These are phyloP conservation scores for Dasyornis broadbenti DNA, from an alignment of 2,113 vertebrate species.

Conservation along the genomic window DNA sequence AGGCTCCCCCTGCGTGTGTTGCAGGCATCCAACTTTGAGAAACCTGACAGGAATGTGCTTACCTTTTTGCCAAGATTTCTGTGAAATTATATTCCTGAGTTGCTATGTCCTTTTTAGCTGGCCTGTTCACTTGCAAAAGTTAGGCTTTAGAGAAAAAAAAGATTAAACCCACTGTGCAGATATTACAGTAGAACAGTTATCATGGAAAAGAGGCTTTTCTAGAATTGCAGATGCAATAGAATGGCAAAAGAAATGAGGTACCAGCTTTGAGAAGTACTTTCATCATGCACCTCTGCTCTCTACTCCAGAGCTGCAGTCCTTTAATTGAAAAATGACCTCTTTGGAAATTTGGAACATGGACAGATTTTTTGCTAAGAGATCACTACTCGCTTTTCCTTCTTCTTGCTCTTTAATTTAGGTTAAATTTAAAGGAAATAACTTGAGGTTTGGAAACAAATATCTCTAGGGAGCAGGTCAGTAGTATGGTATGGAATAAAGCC, in stretches of 20 bases:
- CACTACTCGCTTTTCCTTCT: background rate
- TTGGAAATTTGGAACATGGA: background rate
- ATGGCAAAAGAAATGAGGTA: background rate
- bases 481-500: background rate
- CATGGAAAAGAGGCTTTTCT: background rate
- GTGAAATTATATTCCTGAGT: background rate
- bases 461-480: background rate
- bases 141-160: background rate
- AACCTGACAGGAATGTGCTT: background rate
- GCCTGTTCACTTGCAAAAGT: background rate
- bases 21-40: background rate
- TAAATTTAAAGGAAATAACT: constrained; percentile 36
- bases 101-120: background rate
- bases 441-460: constrained; percentile 25
- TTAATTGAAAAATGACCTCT: background rate
- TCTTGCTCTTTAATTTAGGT: background rate
- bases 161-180: background rate
- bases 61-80: background rate
- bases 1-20: background rate
- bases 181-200: background rate
- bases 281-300: background rate
- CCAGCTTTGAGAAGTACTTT: background rate
- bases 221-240: background rate
- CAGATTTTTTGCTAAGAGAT: background rate
- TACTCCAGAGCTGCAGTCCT: background rate